Base-by-base conservation (phyloP, 2,113 vertebrate species). In the Caranx ignobilis region DNA sequence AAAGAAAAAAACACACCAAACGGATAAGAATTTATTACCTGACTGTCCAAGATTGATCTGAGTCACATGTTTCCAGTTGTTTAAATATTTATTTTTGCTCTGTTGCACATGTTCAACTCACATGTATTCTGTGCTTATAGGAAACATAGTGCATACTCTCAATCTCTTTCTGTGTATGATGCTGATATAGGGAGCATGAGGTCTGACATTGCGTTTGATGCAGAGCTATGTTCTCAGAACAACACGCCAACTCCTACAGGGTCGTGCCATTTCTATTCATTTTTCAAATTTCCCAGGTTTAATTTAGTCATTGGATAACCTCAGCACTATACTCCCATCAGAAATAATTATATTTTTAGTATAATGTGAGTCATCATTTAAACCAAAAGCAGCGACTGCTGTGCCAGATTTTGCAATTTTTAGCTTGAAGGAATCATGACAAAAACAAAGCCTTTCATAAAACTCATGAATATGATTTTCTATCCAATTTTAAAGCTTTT, bases 401-500 rank as follows among this genome's bases (percentile, higher is more conserved):
- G 15, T 4, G 11, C 11, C 2, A 2, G 2, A 66, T 66, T 78
- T 73, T 5, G 18, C 18, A 0, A 13, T 26, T 75, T 69, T 68
- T 13, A 26, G 21, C 12, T 31, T 41, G 19, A 73, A 12, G 21
- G 1, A 66, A 85, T 52, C 11, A 26, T 47, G 12, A 45, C 7
- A 47, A 63, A 32, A 71, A 37, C 0, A 2, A 60, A 31, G 19
- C 56, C 10, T 26, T 55, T 62, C 34, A 63, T 43, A 8, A 73
- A 19, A 43, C 10, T 45, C 31, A 55, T 50, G 2, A 48, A 37
- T 60, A 13, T 18, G 4, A 34, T 78, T 32, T 75, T 60, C 15
- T 5, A 55, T 61, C 43, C 41, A 43, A 54, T 56, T 32, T 43
- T 43, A n/a, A 76, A 21, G n/a, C 9, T 63, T 73, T 69, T 71